These are phyloP conservation scores for Sphenodon punctatus DNA, from an alignment of 2,797 vertebrate species.

Conservation along the genomic window DNA sequence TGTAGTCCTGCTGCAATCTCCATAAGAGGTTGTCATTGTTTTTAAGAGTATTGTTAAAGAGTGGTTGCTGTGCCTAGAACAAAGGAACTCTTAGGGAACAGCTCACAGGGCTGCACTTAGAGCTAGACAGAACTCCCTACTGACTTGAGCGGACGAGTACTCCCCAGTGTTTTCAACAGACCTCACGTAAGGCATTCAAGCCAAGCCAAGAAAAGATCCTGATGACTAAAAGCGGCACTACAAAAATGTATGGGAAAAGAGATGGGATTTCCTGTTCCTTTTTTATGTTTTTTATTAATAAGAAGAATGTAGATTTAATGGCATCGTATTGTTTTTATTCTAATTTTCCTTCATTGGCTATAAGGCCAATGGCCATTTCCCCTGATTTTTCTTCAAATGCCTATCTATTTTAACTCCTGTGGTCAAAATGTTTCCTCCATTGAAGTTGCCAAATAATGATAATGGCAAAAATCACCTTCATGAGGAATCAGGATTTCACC, in stretches of 20 bases:
- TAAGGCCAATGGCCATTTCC: no score
- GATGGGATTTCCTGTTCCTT: fast-evolving
- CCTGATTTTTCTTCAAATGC: no score
- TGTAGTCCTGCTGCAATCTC: neutral
- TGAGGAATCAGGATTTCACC: no score
- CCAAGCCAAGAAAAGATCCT: neutral
- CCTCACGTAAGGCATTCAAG: neutral
- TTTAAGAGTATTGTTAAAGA: neutral
- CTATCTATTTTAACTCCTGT: no score
- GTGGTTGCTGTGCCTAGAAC: neutral
- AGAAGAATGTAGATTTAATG: no score
- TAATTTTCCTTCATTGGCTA: no score
- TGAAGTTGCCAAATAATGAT: no score
- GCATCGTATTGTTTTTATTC: no score
- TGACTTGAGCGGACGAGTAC: neutral
- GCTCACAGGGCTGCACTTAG: fast-evolving
- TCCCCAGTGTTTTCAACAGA: neutral
- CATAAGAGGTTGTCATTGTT: neutral
- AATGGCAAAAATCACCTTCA: no score
- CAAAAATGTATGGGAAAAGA: neutral
- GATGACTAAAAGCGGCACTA: no score
- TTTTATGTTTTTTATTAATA: no score
- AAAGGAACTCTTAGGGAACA: neutral
- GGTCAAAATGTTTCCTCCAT: no score
- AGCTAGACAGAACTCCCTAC: neutral